A percentile compares a stretch with the other conserved stretches of the same genome.
phyloP scores from a whole-genome alignment of 1,140 invertebrate species.

The Sarcophaga bullata region DNA sequence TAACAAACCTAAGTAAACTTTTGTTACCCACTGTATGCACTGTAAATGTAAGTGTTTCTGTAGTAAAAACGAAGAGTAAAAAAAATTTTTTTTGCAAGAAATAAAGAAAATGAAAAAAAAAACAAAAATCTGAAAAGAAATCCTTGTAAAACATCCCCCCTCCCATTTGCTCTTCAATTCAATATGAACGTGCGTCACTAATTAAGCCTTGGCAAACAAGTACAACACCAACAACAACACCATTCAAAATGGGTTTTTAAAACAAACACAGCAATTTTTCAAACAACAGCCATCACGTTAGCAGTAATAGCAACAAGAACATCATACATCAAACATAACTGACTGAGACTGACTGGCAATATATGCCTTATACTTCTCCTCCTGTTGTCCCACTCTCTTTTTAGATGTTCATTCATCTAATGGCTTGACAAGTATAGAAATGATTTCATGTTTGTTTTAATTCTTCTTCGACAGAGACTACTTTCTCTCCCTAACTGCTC shows the following conservation, averaged over 20 bases:
- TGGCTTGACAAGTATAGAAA: not conserved
- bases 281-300: not conserved
- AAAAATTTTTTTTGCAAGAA: not conserved
- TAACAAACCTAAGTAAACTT: too few species aligned
- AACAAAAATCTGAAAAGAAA: constrained; percentile 10
- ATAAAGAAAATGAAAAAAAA: constrained; percentile 4
- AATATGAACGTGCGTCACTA: constrained; percentile 33
- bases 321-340: not conserved
- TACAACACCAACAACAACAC: too few species aligned
- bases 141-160: constrained; percentile 28
- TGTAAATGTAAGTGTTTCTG: too few species aligned
- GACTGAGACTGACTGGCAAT: not conserved
- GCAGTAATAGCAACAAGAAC: not conserved
- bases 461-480: not conserved
- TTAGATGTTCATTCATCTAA: too few species aligned
- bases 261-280: not conserved
- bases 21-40: too few species aligned
- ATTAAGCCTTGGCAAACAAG: constrained; percentile 34
- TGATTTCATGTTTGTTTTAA: constrained; percentile 1
- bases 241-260: not conserved
- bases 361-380: too few species aligned
- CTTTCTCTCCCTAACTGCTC: not conserved
- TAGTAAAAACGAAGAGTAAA: too few species aligned
- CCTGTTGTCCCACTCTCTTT: too few species aligned
- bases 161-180: constrained; percentile 5